Evolutionary conservation across 2,113 vertebrate species (phyloP).

Genomic region (Perognathus longimembris): DNA sequence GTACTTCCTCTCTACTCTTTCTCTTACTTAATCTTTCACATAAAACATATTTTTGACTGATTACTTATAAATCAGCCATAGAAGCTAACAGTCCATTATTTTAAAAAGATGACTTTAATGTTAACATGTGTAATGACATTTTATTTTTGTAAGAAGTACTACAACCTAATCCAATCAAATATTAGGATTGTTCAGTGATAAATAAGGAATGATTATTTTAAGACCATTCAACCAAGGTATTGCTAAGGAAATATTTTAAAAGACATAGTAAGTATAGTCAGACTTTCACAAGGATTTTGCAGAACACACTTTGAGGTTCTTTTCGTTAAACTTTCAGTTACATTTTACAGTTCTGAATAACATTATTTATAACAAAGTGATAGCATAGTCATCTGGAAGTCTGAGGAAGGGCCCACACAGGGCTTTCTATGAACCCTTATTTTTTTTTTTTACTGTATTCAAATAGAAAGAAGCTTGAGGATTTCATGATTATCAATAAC

Average conservation of each 20-base stretch:
- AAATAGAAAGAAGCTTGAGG: not conserved
- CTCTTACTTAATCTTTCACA: slow-evolving; percentile 6
- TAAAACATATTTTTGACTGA: not conserved
- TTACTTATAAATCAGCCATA: not conserved
- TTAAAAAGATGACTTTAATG: not conserved
- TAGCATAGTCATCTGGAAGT: not conserved
- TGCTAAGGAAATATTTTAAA: not conserved
- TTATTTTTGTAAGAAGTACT: no score
- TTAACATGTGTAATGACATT: no score
- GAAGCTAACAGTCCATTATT: not conserved
- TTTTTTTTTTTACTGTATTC: not conserved
- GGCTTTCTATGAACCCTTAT: not conserved
- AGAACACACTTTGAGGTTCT: not conserved
- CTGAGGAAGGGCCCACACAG: not conserved
- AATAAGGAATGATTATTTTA: not conserved
- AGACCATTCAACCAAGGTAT: not conserved
- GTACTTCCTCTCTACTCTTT: not conserved
- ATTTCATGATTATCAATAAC: slow-evolving; percentile 11
- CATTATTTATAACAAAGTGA: not conserved
- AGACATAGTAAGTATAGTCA: not conserved
- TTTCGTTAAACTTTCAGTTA: not conserved
- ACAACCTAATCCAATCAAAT: not conserved
- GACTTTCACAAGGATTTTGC: not conserved
- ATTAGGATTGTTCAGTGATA: not conserved
- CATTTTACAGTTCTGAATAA: not conserved